Evolutionary conservation across 2,888 invertebrate species (phyloP), one percentile per base, ranked within the genome.

Genomic region (Melanotus villosus): DNA sequence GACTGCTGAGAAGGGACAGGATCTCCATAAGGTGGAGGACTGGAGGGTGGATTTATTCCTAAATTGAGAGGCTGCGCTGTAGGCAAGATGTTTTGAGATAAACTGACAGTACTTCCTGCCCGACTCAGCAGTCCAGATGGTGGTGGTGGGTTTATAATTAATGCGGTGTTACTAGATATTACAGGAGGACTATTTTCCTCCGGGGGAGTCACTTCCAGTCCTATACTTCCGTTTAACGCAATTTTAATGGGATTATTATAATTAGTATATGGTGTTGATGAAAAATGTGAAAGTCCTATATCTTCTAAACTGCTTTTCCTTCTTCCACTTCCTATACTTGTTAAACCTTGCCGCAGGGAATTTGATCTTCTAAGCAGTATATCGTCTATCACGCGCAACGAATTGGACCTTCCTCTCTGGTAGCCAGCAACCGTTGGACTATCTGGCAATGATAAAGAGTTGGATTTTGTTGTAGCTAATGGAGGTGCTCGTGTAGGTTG

Each of bases 391-490:
- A 96, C 93, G 75, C 96, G 89, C 71, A 96, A 88, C 47, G 95
- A 95, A 84, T 96, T 96, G 66, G 95, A 95, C 18, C 82, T 73
- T 72, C 93, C 93, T 74, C 95, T 89, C 80, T 93, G 90, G 78
- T 92, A 91, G 36, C 93, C 92, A 74, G 92, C 89, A 74, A 94
- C 92, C 68, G 94, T 94, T 59, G 95, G 94, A 84, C 94, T 95
- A 84, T 96, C 95, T 57, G 96, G 96, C 77, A 96, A 87, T 66
- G 95, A 95, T 76, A 96, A 88, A 64, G 95, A 95, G 86, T 96
- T 96, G 62, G 95, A 93, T 86, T 96, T 96, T 74, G 94, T 93
- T 75, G 91, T 92, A 75, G 90, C 90, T 72, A 95, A 88, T 57
- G 94, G 94, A 72, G 94, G 94, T 65, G 94, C 91, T 78, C 93